phyloP scores from a whole-genome alignment of 2,888 invertebrate species.

The Andrena chrysosceles region DNA sequence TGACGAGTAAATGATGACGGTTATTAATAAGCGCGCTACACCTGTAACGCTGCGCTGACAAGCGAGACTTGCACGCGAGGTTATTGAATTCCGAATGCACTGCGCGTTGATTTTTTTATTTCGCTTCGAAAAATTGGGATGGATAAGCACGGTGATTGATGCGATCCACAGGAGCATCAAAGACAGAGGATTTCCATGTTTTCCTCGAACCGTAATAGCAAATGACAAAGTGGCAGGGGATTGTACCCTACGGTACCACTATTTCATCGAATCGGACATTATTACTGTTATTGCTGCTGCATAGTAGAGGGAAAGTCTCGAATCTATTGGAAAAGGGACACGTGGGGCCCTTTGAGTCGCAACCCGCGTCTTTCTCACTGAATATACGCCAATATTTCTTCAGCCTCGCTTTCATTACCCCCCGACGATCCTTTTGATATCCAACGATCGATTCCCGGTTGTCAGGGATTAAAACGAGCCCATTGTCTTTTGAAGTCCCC shows the following conservation, averaged over 20 bases:
- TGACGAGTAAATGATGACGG: constrained; percentile 43
- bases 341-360: constrained; percentile 22
- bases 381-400: constrained; percentile 13
- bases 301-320: constrained; percentile 21
- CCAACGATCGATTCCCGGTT: constrained; percentile 14
- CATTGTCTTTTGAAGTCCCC: constrained; percentile 25
- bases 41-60: neutral
- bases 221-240: neutral
- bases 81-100: constrained; percentile 13
- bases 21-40: constrained; percentile 44
- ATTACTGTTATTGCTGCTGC: constrained; percentile 43
- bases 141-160: no score
- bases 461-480: constrained; percentile 25
- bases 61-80: neutral
- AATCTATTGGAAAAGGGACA: constrained; percentile 48
- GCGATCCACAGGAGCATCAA: no score
- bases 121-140: neutral
- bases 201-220: neutral
- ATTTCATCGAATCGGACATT: constrained; percentile 29
- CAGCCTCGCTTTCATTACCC: constrained; percentile 21
- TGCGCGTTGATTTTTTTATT: neutral
- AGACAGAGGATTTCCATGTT: neutral
- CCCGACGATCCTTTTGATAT: constrained; percentile 25
- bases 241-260: constrained; percentile 14
- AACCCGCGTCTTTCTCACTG: constrained; percentile 16